These are phyloP conservation scores for Halichoerus grypus DNA, from an alignment of 2,113 vertebrate genomes.

Conservation along the genomic window DNA sequence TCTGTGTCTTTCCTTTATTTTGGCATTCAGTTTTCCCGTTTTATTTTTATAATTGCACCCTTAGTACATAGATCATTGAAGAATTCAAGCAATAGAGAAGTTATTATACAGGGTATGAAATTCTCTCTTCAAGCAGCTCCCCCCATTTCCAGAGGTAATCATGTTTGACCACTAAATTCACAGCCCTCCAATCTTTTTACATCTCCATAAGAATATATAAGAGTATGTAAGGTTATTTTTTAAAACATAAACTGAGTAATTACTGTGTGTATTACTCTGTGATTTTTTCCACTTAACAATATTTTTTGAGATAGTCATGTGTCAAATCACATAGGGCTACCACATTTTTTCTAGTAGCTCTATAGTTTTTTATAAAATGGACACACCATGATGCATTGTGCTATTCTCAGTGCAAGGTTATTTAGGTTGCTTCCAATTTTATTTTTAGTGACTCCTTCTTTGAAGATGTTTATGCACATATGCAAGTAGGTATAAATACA, in stretches of 20 bases:
- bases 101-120: not conserved
- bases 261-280: not conserved
- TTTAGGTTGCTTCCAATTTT: not conserved
- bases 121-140: not conserved
- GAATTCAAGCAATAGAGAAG: not conserved
- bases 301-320: not conserved
- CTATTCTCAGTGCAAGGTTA: not conserved
- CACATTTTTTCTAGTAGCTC: not conserved
- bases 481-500: not conserved
- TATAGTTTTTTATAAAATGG: not conserved
- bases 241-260: not conserved
- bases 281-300: not conserved
- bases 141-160: not conserved
- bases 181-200: not conserved
- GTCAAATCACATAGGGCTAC: not conserved
- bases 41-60: slow-evolving; percentile 45
- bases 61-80: not conserved
- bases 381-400: not conserved
- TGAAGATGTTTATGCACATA: not conserved
- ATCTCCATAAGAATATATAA: not conserved
- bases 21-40: not conserved
- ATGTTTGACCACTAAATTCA: not conserved
- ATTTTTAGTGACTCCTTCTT: slow-evolving; percentile 28
- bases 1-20: not conserved
- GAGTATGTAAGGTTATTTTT: not conserved